These are phyloP conservation scores for Microctonus hyperodae DNA, from an alignment of 2,888 invertebrate genomes.

Conservation along the genomic window DNA sequence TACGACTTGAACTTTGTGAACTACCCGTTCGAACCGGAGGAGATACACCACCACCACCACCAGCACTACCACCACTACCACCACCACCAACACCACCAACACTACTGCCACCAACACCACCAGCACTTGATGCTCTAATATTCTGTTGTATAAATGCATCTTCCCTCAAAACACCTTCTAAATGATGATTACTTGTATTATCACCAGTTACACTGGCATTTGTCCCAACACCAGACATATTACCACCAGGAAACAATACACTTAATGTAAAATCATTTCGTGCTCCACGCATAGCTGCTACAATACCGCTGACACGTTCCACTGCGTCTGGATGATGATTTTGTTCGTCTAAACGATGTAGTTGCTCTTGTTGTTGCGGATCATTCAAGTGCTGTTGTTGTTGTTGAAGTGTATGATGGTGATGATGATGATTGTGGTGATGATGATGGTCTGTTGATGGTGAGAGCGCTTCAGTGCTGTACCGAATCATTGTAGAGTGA, in stretches of 20 bases:
- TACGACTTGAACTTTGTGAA: conserved; percentile 57
- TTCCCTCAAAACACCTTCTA: conserved; percentile 53
- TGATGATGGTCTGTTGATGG: conserved; percentile 49
- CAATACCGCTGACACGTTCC: conserved; percentile 49
- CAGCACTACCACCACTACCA: conserved; percentile 25
- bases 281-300: conserved; percentile 51
- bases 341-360: conserved; percentile 35
- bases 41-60: conserved; percentile 43
- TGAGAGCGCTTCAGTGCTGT: conserved; percentile 57
- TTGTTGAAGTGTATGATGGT: conserved; percentile 25
- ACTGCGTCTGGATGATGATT: conserved; percentile 42
- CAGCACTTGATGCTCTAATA: conserved; percentile 41
- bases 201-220: conserved; percentile 21
- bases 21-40: conserved; percentile 53
- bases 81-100: conserved; percentile 31
- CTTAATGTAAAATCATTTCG: conserved; percentile 48
- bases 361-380: conserved; percentile 33
- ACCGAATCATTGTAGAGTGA: conserved; percentile 60
- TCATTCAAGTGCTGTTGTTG: conserved; percentile 31
- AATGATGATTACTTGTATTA: conserved; percentile 44
- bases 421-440: conserved; percentile 44
- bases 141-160: conserved; percentile 56
- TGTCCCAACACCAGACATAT: conserved; percentile 23
- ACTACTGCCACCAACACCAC: conserved; percentile 31
- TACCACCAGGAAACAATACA: conserved; percentile 49